Evolutionary conservation across 2,888 invertebrate genomes (phyloP).

Genomic region (Ischnus inquisitorius): DNA sequence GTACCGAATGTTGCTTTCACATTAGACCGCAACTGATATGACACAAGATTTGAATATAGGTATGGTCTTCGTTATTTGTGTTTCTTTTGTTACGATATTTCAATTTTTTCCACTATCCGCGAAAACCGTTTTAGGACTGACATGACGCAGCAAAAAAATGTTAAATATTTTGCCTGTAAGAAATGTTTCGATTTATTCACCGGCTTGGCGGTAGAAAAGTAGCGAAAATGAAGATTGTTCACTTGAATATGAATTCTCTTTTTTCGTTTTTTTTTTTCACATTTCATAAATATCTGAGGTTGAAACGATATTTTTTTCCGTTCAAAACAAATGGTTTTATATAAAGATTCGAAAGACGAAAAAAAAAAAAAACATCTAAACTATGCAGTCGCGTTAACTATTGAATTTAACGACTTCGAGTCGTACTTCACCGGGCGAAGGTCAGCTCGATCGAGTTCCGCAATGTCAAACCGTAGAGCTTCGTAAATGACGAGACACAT

Average conservation of each 20-base stretch:
- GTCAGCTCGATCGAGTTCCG: constrained; percentile 45
- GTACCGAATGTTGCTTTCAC: too few relatives aligned
- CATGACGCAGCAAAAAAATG: background rate
- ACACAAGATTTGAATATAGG: too few relatives aligned
- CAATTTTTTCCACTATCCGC: too few relatives aligned
- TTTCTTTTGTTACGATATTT: too few relatives aligned
- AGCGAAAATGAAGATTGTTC: background rate
- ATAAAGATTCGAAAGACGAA: background rate
- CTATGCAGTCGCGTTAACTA: background rate
- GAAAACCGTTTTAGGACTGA: background rate
- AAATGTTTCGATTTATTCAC: too few relatives aligned
- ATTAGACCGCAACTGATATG: too few relatives aligned
- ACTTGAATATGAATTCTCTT: background rate
- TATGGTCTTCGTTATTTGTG: too few relatives aligned
- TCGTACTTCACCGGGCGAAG: constrained; percentile 48
- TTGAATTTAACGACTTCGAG: constrained; percentile 41
- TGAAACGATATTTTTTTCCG: background rate
- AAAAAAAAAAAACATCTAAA: background rate
- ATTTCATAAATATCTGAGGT: background rate
- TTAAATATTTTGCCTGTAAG: background rate
- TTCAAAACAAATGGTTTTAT: background rate
- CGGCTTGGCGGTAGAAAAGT: background rate
- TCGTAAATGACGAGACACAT: constrained; percentile 42
- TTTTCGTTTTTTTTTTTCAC: background rate
- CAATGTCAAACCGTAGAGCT: constrained; percentile 50